phyloP scores from a whole-genome alignment of 2,888 invertebrate species.

The Meiosimyza platycephala region DNA sequence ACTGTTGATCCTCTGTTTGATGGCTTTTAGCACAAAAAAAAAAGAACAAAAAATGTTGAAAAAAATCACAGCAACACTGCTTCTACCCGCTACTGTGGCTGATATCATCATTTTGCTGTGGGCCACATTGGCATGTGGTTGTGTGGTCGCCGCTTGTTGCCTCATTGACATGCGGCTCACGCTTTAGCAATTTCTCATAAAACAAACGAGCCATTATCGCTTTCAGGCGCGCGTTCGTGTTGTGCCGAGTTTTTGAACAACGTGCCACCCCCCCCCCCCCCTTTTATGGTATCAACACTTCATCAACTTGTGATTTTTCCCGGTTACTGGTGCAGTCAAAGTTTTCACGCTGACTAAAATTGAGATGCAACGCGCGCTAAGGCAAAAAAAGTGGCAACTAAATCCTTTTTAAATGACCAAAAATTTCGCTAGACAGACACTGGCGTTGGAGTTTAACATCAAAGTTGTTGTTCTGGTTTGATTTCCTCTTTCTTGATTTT shows the following conservation, averaged over 20 bases:
- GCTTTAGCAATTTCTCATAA: slow-evolving; percentile 67
- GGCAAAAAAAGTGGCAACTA: slow-evolving; percentile 24
- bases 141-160: slow-evolving; percentile 3
- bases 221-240: slow-evolving; percentile 38
- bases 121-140: not conserved
- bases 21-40: slow-evolving; percentile 35
- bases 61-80: slow-evolving; percentile 20
- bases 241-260: slow-evolving; percentile 11
- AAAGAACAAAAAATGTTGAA: not conserved
- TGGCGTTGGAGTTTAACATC: not conserved
- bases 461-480: not conserved
- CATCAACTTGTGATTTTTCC: not conserved
- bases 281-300: not conserved
- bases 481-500: not conserved
- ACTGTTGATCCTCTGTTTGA: slow-evolving; percentile 62
- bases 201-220: slow-evolving; percentile 66
- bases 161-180: slow-evolving; percentile 58
- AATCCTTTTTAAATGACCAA: slow-evolving; percentile 36
- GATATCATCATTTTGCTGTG: not conserved
- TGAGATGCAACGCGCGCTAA: slow-evolving; percentile 33
- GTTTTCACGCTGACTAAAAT: slow-evolving; percentile 12
- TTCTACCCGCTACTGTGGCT: not conserved
- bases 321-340: not conserved
- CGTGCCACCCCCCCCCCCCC: not conserved
- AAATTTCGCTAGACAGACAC: slow-evolving; percentile 16